Evolutionary conservation across 2,113 vertebrate genomes (phyloP).

Genomic region (Labeo rohita): DNA sequence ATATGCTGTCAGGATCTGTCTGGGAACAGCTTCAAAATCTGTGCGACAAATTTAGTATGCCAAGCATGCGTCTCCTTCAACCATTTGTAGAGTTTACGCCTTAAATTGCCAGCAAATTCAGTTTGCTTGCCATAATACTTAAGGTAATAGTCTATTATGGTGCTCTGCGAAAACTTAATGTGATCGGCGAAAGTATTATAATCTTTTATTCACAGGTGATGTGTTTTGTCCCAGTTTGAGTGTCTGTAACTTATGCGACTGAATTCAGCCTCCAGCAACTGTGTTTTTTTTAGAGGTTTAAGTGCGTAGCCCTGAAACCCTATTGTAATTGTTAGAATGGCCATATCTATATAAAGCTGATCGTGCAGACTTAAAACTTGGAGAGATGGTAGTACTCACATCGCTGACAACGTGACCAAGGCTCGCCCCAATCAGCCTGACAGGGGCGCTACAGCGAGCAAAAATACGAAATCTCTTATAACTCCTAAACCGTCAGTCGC

Average conservation of each 20-base stretch:
- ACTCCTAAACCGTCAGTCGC: no score
- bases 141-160: neutral
- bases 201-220: constrained; percentile 2
- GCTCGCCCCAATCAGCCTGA: no score
- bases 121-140: neutral
- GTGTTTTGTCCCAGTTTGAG: constrained; percentile 3
- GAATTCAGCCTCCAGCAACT: neutral
- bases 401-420: no score
- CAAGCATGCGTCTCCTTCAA: neutral
- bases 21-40: constrained; percentile 14
- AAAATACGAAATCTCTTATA: no score
- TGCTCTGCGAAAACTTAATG: neutral
- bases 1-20: neutral
- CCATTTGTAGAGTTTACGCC: constrained; percentile 18
- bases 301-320: no score
- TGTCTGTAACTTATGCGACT: neutral
- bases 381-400: no score
- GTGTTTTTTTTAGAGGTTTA: no score
- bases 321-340: no score
- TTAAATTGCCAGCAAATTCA: neutral
- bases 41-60: neutral
- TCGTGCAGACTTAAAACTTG: no score
- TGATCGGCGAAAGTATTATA: neutral
- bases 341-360: no score
- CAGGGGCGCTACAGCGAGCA: no score